Conservation (phyloP, 1,140 invertebrate species). For the Trypoxylus dichotomus region DNA sequence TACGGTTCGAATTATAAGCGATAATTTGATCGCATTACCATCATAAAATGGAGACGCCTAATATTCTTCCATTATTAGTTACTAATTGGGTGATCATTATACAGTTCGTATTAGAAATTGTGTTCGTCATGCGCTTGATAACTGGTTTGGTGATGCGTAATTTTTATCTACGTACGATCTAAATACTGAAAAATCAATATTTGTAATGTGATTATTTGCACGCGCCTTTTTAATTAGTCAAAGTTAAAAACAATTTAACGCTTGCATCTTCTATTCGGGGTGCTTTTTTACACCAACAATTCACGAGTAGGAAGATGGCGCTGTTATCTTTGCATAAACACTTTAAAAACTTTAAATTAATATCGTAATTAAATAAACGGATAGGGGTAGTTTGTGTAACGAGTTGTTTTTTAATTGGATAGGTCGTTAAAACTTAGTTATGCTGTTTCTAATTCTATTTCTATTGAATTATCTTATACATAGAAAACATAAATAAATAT, state of each 20-base stretch:
- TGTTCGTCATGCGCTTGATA: neutral
- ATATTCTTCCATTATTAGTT: neutral
- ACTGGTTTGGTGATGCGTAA: neutral
- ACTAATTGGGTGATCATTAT: no score
- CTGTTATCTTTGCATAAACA: neutral
- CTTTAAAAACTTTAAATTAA: neutral
- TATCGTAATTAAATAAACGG: neutral
- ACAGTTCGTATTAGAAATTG: no score
- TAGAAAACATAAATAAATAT: no score
- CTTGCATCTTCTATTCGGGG: neutral
- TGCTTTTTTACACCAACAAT: neutral
- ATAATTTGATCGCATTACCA: no score
- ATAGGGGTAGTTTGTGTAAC: no score
- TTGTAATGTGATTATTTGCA: conserved; percentile 10
- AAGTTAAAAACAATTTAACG: neutral
- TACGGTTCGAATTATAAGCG: no score
- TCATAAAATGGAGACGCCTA: neutral
- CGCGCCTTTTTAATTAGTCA: neutral
- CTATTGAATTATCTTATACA: no score
- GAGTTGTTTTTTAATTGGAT: no score
- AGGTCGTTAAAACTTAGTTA: no score
- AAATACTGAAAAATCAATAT: conserved; percentile 8
- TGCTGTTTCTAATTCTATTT: no score
- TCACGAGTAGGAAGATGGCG: no score
- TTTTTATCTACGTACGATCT: neutral